A percentile compares a stretch with the other conserved stretches of the same genome.
Evolutionary conservation across 2,888 invertebrate species (phyloP).

Genomic region (Invenusta paracnida): DNA sequence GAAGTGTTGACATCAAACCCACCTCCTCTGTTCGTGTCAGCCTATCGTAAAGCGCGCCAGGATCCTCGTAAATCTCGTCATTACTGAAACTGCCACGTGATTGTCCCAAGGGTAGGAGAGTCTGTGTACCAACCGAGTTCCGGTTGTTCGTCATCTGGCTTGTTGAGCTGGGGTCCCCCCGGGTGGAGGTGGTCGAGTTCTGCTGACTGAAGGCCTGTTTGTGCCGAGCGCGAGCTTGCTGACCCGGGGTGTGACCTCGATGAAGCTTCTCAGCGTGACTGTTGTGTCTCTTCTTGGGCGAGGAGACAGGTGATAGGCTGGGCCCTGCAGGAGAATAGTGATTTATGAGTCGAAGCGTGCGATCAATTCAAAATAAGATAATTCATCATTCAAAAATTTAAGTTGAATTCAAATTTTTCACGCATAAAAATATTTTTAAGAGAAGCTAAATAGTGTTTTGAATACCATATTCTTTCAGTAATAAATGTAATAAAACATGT

Average conservation of each 20-base stretch:
- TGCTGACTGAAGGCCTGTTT: not conserved
- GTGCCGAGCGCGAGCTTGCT: not conserved
- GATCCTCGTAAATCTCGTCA: constrained; percentile 52
- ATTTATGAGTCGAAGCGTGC: no score
- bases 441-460: no score
- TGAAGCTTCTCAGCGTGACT: not conserved
- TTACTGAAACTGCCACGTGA: not conserved
- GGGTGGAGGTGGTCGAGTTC: not conserved
- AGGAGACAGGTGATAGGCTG: not conserved
- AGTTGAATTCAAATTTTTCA: no score
- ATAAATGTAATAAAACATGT: no score
- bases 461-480: no score
- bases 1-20: no score
- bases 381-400: no score
- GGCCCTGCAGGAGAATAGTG: no score
- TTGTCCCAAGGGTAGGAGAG: not conserved
- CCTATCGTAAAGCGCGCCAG: constrained; percentile 52
- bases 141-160: no score
- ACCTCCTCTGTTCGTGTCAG: constrained; percentile 56
- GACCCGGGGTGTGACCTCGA: not conserved
- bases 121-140: not conserved
- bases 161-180: not conserved
- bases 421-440: no score
- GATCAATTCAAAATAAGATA: no score
- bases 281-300: not conserved